phyloP scores from a whole-genome alignment of 2,797 vertebrate genomes.

The Pseudochromis fuscus region DNA sequence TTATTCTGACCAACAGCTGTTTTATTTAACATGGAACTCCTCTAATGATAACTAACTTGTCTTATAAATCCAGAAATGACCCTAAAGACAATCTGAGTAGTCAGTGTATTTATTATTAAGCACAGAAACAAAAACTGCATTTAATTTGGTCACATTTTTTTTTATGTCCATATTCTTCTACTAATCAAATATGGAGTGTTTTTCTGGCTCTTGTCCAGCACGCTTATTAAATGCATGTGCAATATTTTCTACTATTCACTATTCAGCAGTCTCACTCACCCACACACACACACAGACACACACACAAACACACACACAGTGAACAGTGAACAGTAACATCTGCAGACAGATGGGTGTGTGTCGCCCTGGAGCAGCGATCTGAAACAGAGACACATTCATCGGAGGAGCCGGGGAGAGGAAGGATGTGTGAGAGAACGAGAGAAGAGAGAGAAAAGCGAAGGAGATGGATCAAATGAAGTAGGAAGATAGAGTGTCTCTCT shows the following conservation, averaged over 20 bases:
- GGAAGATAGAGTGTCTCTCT: constrained; percentile 84
- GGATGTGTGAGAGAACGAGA: constrained; percentile 81
- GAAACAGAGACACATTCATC: constrained; percentile 87
- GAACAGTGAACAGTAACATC: constrained; percentile 76
- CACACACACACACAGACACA: constrained; percentile 57
- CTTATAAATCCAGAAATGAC: neutral
- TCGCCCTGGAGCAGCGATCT: constrained; percentile 75
- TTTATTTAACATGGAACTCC: neutral
- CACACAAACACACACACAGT: constrained; percentile 43
- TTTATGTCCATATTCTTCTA: neutral
- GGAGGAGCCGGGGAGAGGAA: constrained; percentile 78
- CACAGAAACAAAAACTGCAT: neutral
- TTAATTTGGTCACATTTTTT: neutral
- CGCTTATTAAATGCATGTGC: constrained; percentile 32
- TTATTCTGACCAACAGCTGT: neutral
- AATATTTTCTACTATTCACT: constrained; percentile 61
- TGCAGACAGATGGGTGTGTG: constrained; percentile 85
- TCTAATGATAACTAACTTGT: neutral
- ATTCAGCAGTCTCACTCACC: constrained; percentile 56
- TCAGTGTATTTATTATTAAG: neutral
- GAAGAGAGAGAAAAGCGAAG: constrained; percentile 71
- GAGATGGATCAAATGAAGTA: constrained; percentile 84
- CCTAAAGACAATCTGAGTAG: neutral
- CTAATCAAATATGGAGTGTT: neutral
- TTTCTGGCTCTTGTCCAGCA: constrained; percentile 33